phyloP scores from a whole-genome alignment of 2,797 vertebrate genomes.

The Chrosomus eos region DNA sequence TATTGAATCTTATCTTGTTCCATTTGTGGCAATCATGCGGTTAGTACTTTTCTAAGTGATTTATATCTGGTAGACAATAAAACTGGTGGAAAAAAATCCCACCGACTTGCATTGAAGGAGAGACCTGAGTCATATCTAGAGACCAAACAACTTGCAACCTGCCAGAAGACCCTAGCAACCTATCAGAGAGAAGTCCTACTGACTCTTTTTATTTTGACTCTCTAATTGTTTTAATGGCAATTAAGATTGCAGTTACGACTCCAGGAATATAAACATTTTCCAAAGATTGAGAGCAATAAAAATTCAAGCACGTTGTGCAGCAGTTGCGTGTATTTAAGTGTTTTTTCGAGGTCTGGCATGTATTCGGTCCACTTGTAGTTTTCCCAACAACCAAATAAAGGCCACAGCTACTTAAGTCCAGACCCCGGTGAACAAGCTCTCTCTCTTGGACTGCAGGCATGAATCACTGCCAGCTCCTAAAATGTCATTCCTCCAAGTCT shows the following conservation, averaged over 20 bases:
- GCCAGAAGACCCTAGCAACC: background rate
- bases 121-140: background rate
- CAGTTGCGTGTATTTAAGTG: slow-evolving; percentile 57
- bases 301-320: slow-evolving; percentile 46
- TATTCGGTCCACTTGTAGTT: slow-evolving; percentile 56
- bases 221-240: slow-evolving; percentile 52
- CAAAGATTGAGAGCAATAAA: slow-evolving; percentile 57
- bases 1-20: background rate
- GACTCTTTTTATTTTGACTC: slow-evolving; percentile 28
- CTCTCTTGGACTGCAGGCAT: slow-evolving; percentile 46
- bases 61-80: background rate
- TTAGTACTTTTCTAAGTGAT: background rate
- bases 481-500: slow-evolving; percentile 59
- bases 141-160: background rate
- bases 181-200: background rate
- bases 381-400: slow-evolving; percentile 64
- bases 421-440: slow-evolving; percentile 50
- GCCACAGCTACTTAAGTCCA: slow-evolving; percentile 55
- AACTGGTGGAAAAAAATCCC: background rate
- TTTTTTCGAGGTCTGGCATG: slow-evolving; percentile 54
- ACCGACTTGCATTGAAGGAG: background rate
- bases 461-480: slow-evolving; percentile 58
- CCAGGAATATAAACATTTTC: slow-evolving; percentile 57
- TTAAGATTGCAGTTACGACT: slow-evolving; percentile 57
- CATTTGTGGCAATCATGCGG: background rate